Conservation (phyloP, 2,888 invertebrate species). For the Eupithecia pulchellata region DNA sequence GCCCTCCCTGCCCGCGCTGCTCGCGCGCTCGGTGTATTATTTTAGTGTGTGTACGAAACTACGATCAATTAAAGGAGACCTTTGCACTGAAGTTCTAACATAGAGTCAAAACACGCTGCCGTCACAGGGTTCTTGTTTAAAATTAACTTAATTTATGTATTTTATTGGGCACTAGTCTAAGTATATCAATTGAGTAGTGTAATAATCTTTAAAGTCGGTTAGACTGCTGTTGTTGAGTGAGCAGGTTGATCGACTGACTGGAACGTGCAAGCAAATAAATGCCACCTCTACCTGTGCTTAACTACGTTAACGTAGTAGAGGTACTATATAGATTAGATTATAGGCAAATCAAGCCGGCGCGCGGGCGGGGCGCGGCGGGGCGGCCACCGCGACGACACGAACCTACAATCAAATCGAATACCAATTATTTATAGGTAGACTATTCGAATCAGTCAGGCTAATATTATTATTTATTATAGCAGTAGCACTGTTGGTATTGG, state of each 20-base stretch:
- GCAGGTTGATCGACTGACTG: conserved; percentile 1
- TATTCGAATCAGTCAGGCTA: not conserved
- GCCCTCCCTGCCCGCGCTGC: not conserved
- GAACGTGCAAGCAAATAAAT: not conserved
- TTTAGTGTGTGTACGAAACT: too few species aligned
- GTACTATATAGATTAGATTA: too few species aligned
- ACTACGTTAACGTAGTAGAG: too few species aligned
- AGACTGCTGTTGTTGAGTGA: not conserved
- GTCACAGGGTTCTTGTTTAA: not conserved
- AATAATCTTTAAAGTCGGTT: not conserved
- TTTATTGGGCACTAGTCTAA: conserved; percentile 9
- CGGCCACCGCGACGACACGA: not conserved
- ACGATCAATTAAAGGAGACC: too few species aligned
- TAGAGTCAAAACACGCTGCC: too few species aligned
- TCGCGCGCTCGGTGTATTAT: not conserved
- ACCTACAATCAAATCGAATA: too few species aligned
- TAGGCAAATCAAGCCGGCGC: not conserved
- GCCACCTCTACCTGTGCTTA: not conserved
- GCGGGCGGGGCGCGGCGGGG: too few species aligned
- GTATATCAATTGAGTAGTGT: not conserved
- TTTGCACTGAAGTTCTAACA: not conserved
- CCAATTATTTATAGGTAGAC: too few species aligned
- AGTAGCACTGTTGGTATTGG: too few species aligned
- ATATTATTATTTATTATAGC: too few species aligned
- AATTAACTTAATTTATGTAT: not conserved